phyloP scores from a whole-genome alignment of 2,113 vertebrate species.

The Polypterus bichir region DNA sequence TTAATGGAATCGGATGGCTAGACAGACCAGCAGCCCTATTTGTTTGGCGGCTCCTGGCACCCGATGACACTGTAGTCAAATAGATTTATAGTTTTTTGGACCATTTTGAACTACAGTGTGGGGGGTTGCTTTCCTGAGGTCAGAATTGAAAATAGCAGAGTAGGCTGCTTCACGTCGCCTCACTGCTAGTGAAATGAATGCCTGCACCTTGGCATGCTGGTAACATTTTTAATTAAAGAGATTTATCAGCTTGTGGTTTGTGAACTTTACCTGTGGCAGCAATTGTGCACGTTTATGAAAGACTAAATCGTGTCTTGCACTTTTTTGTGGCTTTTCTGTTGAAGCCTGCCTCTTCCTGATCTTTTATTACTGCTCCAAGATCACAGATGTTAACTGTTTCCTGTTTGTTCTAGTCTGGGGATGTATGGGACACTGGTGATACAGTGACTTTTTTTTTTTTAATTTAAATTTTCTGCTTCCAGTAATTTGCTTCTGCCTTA shows the following conservation, averaged over 20 bases:
- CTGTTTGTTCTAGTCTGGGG: not conserved
- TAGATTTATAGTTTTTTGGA: conserved; percentile 19
- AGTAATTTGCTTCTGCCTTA: not conserved
- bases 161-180: too few species aligned
- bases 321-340: not conserved
- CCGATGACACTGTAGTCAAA: not conserved
- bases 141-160: too few species aligned
- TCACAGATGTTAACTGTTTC: conserved; percentile 2
- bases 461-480: too few species aligned
- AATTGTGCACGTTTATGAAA: too few species aligned
- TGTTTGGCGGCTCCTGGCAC: conserved; percentile 12
- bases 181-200: too few species aligned
- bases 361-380: not conserved
- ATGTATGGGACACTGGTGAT: not conserved
- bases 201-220: too few species aligned
- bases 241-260: too few species aligned
- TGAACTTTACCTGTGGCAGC: too few species aligned
- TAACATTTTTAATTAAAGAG: too few species aligned
- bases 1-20: conserved; percentile 26
- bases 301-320: not conserved
- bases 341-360: not conserved
- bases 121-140: too few species aligned
- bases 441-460: too few species aligned
- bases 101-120: too few species aligned
- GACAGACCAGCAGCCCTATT: conserved; percentile 19